phyloP scores from a whole-genome alignment of 2,888 invertebrate genomes.

The Neuroscelio doddi region DNA sequence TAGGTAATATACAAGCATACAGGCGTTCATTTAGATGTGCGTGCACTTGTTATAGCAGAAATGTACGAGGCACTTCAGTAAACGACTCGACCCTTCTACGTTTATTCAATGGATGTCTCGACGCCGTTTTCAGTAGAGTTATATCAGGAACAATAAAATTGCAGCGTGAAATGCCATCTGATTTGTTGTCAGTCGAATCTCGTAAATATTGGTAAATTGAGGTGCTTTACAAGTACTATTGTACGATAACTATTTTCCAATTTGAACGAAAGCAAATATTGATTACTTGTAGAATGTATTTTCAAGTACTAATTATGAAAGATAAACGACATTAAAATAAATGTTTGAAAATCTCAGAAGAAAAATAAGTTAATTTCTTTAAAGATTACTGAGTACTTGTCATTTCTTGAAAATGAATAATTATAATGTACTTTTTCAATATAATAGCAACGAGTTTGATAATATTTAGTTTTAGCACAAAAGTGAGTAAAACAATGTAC shows the following conservation, averaged over 20 bases:
- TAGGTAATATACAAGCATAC: slow-evolving; percentile 33
- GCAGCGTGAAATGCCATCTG: slow-evolving; percentile 38
- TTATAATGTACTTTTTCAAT: too few species aligned
- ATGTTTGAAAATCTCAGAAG: too few species aligned
- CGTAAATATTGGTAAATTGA: slow-evolving; percentile 32
- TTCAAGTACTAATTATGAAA: too few species aligned
- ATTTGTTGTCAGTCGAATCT: slow-evolving; percentile 31
- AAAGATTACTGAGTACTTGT: too few species aligned
- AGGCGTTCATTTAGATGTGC: slow-evolving; percentile 38
- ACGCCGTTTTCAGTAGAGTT: slow-evolving; percentile 37
- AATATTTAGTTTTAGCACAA: too few species aligned
- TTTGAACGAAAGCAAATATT: slow-evolving; percentile 2
- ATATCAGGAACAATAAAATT: slow-evolving; percentile 41
- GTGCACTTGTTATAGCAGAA: slow-evolving; percentile 30
- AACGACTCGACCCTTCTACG: slow-evolving; percentile 42
- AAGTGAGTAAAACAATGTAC: too few species aligned
- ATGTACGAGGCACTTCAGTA: slow-evolving; percentile 39
- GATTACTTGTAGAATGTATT: too few species aligned
- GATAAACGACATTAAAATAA: too few species aligned
- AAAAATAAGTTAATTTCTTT: too few species aligned
- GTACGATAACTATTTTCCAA: too few species aligned
- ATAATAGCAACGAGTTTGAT: too few species aligned
- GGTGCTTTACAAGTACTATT: slow-evolving; percentile 23
- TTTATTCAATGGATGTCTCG: slow-evolving; percentile 42
- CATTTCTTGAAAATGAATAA: too few species aligned